phyloP scores from a whole-genome alignment of 2,797 vertebrate genomes.

The Bradypodion pumilum region DNA sequence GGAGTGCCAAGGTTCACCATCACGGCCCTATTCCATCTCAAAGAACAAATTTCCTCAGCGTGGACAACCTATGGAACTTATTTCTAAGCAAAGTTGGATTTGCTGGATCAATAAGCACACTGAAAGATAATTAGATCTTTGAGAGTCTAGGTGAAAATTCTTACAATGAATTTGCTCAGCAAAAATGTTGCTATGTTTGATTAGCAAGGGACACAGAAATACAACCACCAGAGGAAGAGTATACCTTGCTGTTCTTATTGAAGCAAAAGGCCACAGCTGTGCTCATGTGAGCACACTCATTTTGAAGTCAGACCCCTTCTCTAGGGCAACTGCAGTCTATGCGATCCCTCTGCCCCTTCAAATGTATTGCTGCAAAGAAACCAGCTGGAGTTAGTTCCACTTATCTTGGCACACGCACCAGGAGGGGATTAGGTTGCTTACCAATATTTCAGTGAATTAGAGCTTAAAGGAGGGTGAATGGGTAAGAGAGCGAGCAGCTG shows the following conservation, averaged over 20 bases:
- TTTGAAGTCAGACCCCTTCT: not conserved
- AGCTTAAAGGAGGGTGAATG: conserved; percentile 26
- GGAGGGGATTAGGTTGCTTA: conserved; percentile 40
- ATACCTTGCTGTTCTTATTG: not conserved
- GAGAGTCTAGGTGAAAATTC: not conserved
- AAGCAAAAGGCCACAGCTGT: not conserved
- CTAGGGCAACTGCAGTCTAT: not conserved
- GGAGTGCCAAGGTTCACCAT: too few species aligned
- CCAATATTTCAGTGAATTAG: conserved; percentile 34
- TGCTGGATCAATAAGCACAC: not conserved
- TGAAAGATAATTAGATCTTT: not conserved
- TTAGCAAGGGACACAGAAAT: not conserved
- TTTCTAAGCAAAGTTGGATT: not conserved
- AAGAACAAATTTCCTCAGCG: not conserved
- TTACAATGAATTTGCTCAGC: too few species aligned
- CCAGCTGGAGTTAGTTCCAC: conserved; percentile 19
- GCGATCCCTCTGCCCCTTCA: not conserved
- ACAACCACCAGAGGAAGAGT: not conserved
- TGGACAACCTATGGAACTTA: not conserved
- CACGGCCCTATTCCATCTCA: not conserved
- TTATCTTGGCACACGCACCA: conserved; percentile 18
- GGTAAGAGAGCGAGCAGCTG: conserved; percentile 17
- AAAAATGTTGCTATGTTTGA: not conserved
- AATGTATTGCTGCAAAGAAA: conserved; percentile 15
- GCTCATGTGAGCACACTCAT: not conserved